Base-by-base conservation (phyloP, 1,140 invertebrate species). In the Pemphigus obesinymphae region DNA sequence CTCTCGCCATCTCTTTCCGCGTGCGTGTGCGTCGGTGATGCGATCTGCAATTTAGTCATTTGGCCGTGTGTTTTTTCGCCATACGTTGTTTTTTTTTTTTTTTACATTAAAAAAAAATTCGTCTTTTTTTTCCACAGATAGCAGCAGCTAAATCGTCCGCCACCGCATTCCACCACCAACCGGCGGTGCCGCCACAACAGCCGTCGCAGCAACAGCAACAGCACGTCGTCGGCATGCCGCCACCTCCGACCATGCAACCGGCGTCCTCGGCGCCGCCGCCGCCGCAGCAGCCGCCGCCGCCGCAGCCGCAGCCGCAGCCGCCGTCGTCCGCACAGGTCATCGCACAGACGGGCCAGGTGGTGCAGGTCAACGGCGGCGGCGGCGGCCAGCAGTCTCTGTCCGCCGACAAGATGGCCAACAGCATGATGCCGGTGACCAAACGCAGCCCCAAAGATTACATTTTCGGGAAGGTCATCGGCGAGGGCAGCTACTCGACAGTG, bases 401-500 rank as follows among this genome's bases (percentile, higher is more conserved):
- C 37, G 20, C 43, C 82, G n/a, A 53, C 66, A 72, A 61, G 6
- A 70, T 20, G 26, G 50, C 40, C 48, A 31, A 55, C 34, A n/a
- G n/a, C n/a, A 61, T 40, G 34, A 82, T 58, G 23, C 86, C 58
- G 85, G 87, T 84, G 86, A 87, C 85, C 70, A 95, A 94, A 85
- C 90, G 92, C 84, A 91, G 90, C 11, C 89, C 93, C n/a, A 91
- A 92, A 84, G 96, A 98, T 87, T 98, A 95, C 87, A 94, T 96
- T 84, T 99, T 98, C 89, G 95, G 96, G 43, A 97, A 96, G 89
- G 90, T 96, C 76, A 95, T 99, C 84, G 97, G 97, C 82, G 96
- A 98, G 88, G 97, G 97, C 82, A 97, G 96, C 86, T 99, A 96
- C 88, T 97, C 96, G 83, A 96, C 94, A 63, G 97, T 93, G n/a